Conservation (phyloP, 2,888 invertebrate genomes). For the Plagodis pulveraria region DNA sequence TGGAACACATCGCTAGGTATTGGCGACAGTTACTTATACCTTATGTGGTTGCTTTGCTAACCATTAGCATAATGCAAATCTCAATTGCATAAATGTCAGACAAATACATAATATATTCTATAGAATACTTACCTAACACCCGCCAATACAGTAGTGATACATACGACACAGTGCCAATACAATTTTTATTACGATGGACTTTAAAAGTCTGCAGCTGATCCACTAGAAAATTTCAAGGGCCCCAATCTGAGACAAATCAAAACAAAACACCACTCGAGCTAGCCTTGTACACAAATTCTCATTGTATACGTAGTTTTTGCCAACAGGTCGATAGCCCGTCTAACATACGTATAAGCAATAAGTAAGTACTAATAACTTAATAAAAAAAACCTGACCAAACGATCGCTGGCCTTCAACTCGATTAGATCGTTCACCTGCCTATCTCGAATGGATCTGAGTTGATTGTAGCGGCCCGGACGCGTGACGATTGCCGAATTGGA, state of each 20-base stretch:
- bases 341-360: conserved; percentile 54
- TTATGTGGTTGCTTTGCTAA: too few species aligned
- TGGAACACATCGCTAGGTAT: too few species aligned
- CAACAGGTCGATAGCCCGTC: conserved; percentile 62
- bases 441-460: conserved; percentile 57
- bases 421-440: conserved; percentile 75
- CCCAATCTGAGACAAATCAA: conserved; percentile 23
- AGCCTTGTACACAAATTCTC: conserved; percentile 25
- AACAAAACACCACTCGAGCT: conserved; percentile 31
- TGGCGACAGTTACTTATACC: too few species aligned
- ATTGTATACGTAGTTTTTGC: conserved; percentile 48
- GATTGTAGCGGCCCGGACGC: conserved; percentile 44
- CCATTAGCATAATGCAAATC: too few species aligned
- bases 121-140: too few species aligned
- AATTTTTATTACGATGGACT: neutral
- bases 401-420: conserved; percentile 74
- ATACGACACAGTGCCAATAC: neutral
- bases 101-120: too few species aligned
- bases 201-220: conserved; percentile 2
- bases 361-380: conserved; percentile 57
- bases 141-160: neutral
- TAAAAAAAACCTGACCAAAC: conserved; percentile 71
- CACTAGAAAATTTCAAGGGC: conserved; percentile 19
- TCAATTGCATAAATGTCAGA: too few species aligned
- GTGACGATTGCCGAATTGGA: conserved; percentile 46